These are phyloP conservation scores for Oryzaephilus surinamensis DNA, from an alignment of 1,140 invertebrate species.

Conservation along the genomic window DNA sequence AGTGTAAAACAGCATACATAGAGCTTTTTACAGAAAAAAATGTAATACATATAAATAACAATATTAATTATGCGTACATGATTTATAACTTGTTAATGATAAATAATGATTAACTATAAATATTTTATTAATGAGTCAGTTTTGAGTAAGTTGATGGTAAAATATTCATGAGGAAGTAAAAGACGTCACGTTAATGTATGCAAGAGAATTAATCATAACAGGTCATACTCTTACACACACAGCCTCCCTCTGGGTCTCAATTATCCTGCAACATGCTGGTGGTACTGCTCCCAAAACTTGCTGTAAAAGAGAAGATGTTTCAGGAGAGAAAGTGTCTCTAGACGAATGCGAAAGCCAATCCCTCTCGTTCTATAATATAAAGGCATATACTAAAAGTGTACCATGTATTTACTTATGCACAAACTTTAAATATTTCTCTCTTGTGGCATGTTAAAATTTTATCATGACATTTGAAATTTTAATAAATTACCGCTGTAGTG, in stretches of 20 bases:
- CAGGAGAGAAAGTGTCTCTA: slow-evolving; percentile 9
- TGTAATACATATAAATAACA: too few species aligned
- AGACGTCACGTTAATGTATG: slow-evolving; percentile 12
- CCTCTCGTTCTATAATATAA: too few species aligned
- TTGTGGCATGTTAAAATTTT: slow-evolving; percentile 15
- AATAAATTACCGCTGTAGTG: slow-evolving; percentile 22
- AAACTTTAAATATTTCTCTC: slow-evolving; percentile 25
- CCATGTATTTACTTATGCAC: slow-evolving; percentile 22
- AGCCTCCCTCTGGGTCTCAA: slow-evolving; percentile 11
- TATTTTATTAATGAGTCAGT: too few species aligned
- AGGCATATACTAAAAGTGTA: slow-evolving; percentile 2
- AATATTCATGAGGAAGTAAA: slow-evolving; percentile 11
- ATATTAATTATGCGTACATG: too few species aligned
- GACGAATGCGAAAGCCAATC: slow-evolving; percentile 7
- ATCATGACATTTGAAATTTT: slow-evolving; percentile 15
- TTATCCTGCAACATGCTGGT: slow-evolving; percentile 13
- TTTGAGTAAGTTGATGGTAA: too few species aligned
- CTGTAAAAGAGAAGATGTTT: too few species aligned
- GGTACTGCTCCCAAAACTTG: too few species aligned
- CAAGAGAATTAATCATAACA: slow-evolving; percentile 16
- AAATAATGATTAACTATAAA: too few species aligned
- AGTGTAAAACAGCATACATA: too few species aligned
- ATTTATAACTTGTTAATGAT: too few species aligned
- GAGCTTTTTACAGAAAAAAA: too few species aligned
- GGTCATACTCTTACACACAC: slow-evolving; percentile 4